Base-by-base conservation (phyloP, 2,113 vertebrate species). In the Eonycteris spelaea region DNA sequence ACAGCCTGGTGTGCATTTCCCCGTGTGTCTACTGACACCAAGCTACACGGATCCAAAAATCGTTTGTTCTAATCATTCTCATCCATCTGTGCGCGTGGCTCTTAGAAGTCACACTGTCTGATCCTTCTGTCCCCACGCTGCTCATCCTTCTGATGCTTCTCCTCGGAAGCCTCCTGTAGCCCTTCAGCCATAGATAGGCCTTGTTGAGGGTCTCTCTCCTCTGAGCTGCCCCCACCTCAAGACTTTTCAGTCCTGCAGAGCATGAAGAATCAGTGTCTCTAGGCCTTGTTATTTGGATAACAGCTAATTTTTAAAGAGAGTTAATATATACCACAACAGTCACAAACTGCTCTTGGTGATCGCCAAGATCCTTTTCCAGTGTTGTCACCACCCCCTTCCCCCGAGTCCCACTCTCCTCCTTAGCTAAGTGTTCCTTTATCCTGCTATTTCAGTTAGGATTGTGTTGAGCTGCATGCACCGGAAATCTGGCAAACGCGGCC, bases 1-100 rank as follows among this genome's bases (percentile, higher is more conserved):
- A 45, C n/a, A 77, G 70, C 40, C 45, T n/a, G 18, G 40, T 43
- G 75, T 68, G 38, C 35, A 15, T 91, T 86, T 68, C n/a, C 53
- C 48, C 0, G 12, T 28, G 5, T 83, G n/a, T 59, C 24, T 53
- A 33, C 77, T 28, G 33, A 86, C 26, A 71, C 28, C 83, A 43
- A 0, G 65, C 53, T 21, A 0, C 12, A n/a, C 2, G 21, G 22
- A 35, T 30, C 53, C 59, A 2, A 15, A 26, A 48, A 9, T 57
- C n/a, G 40, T n/a, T 12, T 65, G 61, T 61, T 59, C 33, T 9
- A 2, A 21, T 65, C 8, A 11, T 30, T 67, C 82, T 74, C 10
- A 2, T 22, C 15, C 40, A 6, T 1, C 74, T 24, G 67, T 8
- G 11, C 43, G 35, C 26, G 0, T 10, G 79, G 70, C 57, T 89